A percentile compares a stretch with the other conserved stretches of the same genome.
These are phyloP conservation scores for Auanema freiburgensis DNA, from an alignment of 2,888 invertebrate species.

Conservation along the genomic window DNA sequence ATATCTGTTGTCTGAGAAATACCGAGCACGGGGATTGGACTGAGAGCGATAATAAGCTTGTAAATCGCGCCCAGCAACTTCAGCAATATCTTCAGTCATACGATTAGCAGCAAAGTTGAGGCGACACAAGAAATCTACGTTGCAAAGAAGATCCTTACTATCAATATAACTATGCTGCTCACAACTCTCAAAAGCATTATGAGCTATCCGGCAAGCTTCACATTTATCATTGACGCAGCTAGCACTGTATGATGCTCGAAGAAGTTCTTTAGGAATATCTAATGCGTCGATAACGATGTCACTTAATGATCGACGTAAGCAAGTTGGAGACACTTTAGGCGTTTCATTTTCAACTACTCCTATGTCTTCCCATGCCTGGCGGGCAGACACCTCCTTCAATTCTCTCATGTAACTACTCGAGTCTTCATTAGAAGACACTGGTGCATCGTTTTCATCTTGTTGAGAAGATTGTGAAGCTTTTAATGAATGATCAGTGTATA, in stretches of 20 bases:
- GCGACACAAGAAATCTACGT: constrained; percentile 56
- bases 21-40: constrained; percentile 56
- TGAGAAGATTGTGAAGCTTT: constrained; percentile 29
- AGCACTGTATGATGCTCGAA: constrained; percentile 7
- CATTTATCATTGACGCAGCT: constrained; percentile 16
- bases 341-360: neutral
- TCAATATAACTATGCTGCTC: constrained; percentile 49
- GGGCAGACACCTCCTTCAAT: no score
- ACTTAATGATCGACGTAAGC: constrained; percentile 3
- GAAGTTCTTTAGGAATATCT: constrained; percentile 1
- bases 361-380: neutral
- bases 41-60: constrained; percentile 35
- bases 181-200: constrained; percentile 42
- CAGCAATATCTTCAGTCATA: constrained; percentile 59
- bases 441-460: constrained; percentile 14
- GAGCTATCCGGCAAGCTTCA: constrained; percentile 17
- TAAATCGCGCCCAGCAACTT: constrained; percentile 48
- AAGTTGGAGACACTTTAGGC: neutral
- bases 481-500: constrained; percentile 33
- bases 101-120: constrained; percentile 60
- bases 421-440: no score
- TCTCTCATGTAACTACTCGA: no score
- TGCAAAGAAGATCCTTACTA: constrained; percentile 38
- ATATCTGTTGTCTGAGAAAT: constrained; percentile 50
- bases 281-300: constrained; percentile 8